phyloP scores from a whole-genome alignment of 2,888 invertebrate genomes.

The Euspilapteryx auroguttella region DNA sequence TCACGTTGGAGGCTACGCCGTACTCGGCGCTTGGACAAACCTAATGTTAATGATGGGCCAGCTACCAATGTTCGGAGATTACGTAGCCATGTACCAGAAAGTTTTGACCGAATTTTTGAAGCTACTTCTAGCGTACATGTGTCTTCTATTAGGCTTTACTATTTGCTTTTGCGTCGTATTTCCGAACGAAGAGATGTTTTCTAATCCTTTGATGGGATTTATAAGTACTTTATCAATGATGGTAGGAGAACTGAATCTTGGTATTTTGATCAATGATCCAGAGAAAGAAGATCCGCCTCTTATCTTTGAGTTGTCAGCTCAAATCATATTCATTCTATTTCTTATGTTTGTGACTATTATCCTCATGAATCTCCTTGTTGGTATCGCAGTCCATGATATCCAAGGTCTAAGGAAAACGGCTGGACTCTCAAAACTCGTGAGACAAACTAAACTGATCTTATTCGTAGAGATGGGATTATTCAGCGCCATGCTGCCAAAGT shows the following conservation, averaged over 20 bases:
- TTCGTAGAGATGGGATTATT: conserved; percentile 83
- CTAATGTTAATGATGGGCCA: conserved; percentile 89
- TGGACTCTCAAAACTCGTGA: conserved; percentile 77
- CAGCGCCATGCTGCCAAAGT: conserved; percentile 74
- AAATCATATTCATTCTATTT: conserved; percentile 78
- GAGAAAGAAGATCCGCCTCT: conserved; percentile 71
- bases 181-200: conserved; percentile 78
- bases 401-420: conserved; percentile 85
- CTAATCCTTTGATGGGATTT: conserved; percentile 80
- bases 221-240: conserved; percentile 86
- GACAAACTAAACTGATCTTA: conserved; percentile 81
- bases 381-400: conserved; percentile 86
- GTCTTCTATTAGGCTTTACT: conserved; percentile 81
- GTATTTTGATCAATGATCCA: conserved; percentile 72
- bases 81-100: conserved; percentile 89
- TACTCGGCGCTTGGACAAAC: conserved; percentile 84
- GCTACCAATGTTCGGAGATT: conserved; percentile 84
- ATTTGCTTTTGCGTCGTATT: conserved; percentile 88
- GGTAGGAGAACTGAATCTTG: conserved; percentile 82
- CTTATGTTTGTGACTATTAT: conserved; percentile 83
- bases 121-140: conserved; percentile 78
- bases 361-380: conserved; percentile 82
- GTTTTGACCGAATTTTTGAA: conserved; percentile 84
- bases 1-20: conserved; percentile 84
- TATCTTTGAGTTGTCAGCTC: conserved; percentile 74